Evolutionary conservation across 2,113 vertebrate genomes (phyloP), one percentile per base, ranked within the genome.

Genomic region (Ctenodactylus gundi): DNA sequence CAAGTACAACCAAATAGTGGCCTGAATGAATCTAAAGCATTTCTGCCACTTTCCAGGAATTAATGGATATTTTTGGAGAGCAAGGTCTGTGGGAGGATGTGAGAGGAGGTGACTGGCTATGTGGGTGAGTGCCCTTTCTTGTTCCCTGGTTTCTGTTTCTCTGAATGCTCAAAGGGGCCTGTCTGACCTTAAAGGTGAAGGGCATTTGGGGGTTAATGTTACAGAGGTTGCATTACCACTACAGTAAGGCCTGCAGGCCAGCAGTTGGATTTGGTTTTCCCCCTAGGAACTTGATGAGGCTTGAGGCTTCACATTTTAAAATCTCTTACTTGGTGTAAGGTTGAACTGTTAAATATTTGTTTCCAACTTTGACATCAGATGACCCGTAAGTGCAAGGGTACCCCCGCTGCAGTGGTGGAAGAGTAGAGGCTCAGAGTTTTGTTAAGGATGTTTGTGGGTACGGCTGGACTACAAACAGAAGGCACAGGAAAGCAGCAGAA

Each of bases 331-430:
- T 92, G 88, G 82, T 90, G 87, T 29, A 68, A 88, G 76, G 58
- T 80, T 91, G 53, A 55, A 86, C 10, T 82, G 64, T 91, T 95
- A 91, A 90, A 67, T 96, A 92, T 85, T 94, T 96, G 80, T 77
- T 93, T 96, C 49, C 57, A 93, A 27, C 70, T 95, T 94, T 91
- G 92, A 96, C 57, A 85, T 93, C n/a, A 72, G 64, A 64, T 93
- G 75, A 73, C 91, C 64, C 36, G 80, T 83, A 73, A 90, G 88
- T 29, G 41, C 39, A 91, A 95, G 75, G 70, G 36, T 75, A 94
- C n/a, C 82, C 78, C 57, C 34, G 91, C 51, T 86, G 31, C 41
- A 7, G 75, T 91, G 41, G 58, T n/a, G 46, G 23, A 88, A 85
- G 62, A 82, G 49, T n/a, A 91, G 55, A 90, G 14, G n/a, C 49